Conservation (phyloP, 1,140 invertebrate genomes). For the Kradibia gibbosae region DNA sequence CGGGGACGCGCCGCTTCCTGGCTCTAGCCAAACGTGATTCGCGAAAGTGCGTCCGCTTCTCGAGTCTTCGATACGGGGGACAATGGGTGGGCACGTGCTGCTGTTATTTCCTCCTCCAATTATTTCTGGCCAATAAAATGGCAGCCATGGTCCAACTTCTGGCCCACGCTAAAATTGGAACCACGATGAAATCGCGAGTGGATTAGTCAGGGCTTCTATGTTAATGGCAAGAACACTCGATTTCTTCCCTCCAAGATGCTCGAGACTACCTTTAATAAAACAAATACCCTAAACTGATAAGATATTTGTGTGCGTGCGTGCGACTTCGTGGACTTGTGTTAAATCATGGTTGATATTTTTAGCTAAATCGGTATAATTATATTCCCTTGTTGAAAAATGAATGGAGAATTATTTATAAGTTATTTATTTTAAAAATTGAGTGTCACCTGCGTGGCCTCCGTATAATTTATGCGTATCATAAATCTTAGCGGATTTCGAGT, state of each 20-base stretch:
- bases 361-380: too few relatives aligned
- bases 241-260: too few relatives aligned
- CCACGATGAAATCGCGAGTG: too few relatives aligned
- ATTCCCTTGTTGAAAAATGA: too few relatives aligned
- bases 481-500: neutral
- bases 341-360: too few relatives aligned
- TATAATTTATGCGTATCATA: conserved; percentile 22
- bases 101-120: neutral
- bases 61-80: neutral
- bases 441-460: neutral
- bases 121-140: neutral
- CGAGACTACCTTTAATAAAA: too few relatives aligned
- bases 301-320: too few relatives aligned
- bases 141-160: neutral
- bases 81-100: neutral
- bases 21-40: conserved; percentile 31
- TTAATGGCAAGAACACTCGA: too few relatives aligned
- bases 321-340: too few relatives aligned
- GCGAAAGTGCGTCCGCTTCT: conserved; percentile 38
- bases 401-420: neutral
- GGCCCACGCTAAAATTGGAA: neutral
- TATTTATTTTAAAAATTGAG: neutral
- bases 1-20: conserved; percentile 42
- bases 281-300: too few relatives aligned
- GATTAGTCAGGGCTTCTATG: too few relatives aligned